Base-by-base conservation (phyloP, 2,888 invertebrate genomes). In the Eledona agricola region DNA sequence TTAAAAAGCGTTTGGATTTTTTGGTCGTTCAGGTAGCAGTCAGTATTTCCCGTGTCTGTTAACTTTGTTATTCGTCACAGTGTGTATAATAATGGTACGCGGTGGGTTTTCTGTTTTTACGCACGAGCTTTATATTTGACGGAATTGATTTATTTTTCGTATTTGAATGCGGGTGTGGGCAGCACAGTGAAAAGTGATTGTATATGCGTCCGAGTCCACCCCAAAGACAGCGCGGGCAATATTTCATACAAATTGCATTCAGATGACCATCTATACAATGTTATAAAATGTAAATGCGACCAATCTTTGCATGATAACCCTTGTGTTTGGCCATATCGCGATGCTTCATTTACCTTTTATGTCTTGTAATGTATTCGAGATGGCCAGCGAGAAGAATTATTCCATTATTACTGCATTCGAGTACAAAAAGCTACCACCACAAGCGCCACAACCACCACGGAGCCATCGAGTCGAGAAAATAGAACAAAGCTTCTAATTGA, bases 301-400 rank as follows among this genome's bases (percentile, higher is more conserved):
- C 69, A 65, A 70, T 65, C 64, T 59, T 61, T 59, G 58, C 59
- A 56, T 62, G 66, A 69, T 72, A 73, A 72, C 72, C 73, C 73
- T 72, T 72, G 63, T 64, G 67, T 65, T 64, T 61, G 60, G 59
- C 62, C 57, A 67, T 65, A 62, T 66, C 61, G 71, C 60, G 65
- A 71, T 71, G 74, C 71, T 71, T 74, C 74, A 74, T 74, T 74
- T 74, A 72, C 71, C 72, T 68, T 68, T 68, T 70, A 72, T 68
- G 63, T 61, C 65, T 63, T 62, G 61, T 66, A 70, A 71, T 71
- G 61, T 66, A 58, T 58, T 59, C 57, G 62, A 64, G 67, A 69
- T 72, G 62, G 63, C 59, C 60, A 51, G 63, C 54, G 58, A 64
- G 62, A 63, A 62, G 60, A 65, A 64, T 65, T 62, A 66, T 66